phyloP scores from a whole-genome alignment of 1,140 invertebrate genomes.

The Chlorops oryzae region DNA sequence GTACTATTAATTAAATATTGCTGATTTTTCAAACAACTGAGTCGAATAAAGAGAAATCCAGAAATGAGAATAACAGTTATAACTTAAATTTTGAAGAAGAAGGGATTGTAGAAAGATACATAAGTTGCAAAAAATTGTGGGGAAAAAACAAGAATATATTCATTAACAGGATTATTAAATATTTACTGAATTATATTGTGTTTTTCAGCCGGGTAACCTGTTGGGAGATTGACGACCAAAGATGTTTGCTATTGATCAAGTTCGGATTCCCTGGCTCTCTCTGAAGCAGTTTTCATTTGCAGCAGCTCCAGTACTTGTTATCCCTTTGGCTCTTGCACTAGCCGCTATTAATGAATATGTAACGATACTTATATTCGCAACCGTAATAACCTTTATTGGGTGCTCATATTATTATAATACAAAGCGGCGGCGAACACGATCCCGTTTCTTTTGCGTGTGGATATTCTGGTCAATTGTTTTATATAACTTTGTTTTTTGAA shows the following conservation, averaged over 20 bases:
- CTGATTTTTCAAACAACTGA: too few relatives aligned
- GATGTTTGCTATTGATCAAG: slow-evolving; percentile 35
- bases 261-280: slow-evolving; percentile 50
- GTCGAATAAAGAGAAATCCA: too few relatives aligned
- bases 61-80: too few relatives aligned
- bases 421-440: slow-evolving; percentile 16
- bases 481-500: slow-evolving; percentile 33
- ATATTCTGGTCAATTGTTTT: slow-evolving; percentile 26
- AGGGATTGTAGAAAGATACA: too few relatives aligned
- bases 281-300: slow-evolving; percentile 37
- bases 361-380: slow-evolving; percentile 26
- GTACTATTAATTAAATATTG: too few relatives aligned
- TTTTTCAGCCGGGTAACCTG: slow-evolving; percentile 8
- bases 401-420: slow-evolving; percentile 20
- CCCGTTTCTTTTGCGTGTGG: slow-evolving; percentile 37
- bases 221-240: background rate
- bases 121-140: too few relatives aligned
- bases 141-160: too few relatives aligned
- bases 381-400: slow-evolving; percentile 27
- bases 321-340: slow-evolving; percentile 29
- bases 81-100: too few relatives aligned
- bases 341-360: slow-evolving; percentile 33
- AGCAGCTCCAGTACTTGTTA: slow-evolving; percentile 30
- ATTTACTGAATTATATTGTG: too few relatives aligned
- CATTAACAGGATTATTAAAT: too few relatives aligned